Base-by-base conservation (phyloP, 2,888 invertebrate species). In the Entomobrya multifasciata region DNA sequence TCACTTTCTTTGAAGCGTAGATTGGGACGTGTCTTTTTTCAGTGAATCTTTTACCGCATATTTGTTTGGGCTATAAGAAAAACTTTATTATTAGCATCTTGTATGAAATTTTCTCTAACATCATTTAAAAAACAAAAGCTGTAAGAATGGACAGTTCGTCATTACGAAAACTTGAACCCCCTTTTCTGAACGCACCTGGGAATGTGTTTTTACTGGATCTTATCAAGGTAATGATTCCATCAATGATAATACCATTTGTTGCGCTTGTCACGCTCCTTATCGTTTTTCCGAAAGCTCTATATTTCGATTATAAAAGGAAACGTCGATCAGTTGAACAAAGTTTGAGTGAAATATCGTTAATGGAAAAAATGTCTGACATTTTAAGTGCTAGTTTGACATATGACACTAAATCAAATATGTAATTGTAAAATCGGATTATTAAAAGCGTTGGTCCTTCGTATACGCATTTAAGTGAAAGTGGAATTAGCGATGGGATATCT, bases 151-250 rank as follows among this genome's bases (percentile, higher is more conserved):
- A 52, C 52, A 17, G 17, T 5, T 17, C 15, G 2, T 52, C 52
- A 10, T 17, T 17, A 15, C 60, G 52, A 25, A 47, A 5, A 17
- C 44, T 74, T 1, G 67, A 65, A 13, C 83, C 86, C n/a, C 89
- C 86, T 11, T 91, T 91, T 83, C 49, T 90, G 49, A 91, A 91
- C 76, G 90, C 88, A 10, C 89, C 91, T 22, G 91, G 91, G 78
- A 90, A 89, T 55, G 88, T 89, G 27, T 90, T 90, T 84, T 86
- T 91, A 15, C 60, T 90, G 11, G 90, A 91, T 65, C 36, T 89
- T 3, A 89, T 91, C 52, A 89, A 87, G 41, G 13, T 87, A 11
- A 74, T 82, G 4, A 70, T 91, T 25, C 90, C 90, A 44, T 13
- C 88, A 15, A 27, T 88, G 36, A 87, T 91, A n/a, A 90, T 90